Percentiles rank a stretch among this genome's conserved stretches.
Evolutionary conservation across 2,113 vertebrate genomes (phyloP).

Genomic region (Ranitomeya variabilis): DNA sequence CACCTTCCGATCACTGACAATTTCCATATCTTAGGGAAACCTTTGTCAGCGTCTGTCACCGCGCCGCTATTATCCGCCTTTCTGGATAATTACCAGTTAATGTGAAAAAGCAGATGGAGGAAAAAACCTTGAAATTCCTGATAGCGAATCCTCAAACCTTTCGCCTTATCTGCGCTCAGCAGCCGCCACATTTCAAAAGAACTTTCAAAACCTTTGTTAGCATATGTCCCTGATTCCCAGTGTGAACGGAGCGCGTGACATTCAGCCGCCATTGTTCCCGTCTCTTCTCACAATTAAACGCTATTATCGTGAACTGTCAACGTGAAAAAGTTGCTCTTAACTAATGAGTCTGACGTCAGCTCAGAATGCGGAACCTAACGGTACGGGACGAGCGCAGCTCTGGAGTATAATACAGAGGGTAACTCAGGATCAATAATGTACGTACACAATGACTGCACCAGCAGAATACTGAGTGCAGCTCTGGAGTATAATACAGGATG

Average conservation of each 20-base stretch:
- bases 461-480: slow-evolving; percentile 5
- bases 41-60: slow-evolving; percentile 80
- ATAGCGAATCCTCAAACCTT: slow-evolving; percentile 81
- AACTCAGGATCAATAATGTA: too few species aligned
- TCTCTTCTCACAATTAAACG: slow-evolving; percentile 77
- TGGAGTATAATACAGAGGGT: too few species aligned
- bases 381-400: too few species aligned
- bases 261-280: slow-evolving; percentile 78
- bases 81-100: slow-evolving; percentile 84
- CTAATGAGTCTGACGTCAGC: slow-evolving; percentile 73
- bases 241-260: slow-evolving; percentile 81
- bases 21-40: slow-evolving; percentile 82
- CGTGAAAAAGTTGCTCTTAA: slow-evolving; percentile 75
- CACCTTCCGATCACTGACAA: slow-evolving; percentile 78
- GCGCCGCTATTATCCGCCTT: slow-evolving; percentile 77
- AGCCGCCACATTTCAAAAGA: slow-evolving; percentile 81
- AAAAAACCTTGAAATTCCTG: slow-evolving; percentile 79
- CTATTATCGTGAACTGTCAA: slow-evolving; percentile 75
- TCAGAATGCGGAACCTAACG: slow-evolving; percentile 50
- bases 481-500: not conserved
- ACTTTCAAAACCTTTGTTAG: slow-evolving; percentile 83
- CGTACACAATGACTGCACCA: not conserved
- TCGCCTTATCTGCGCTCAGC: slow-evolving; percentile 76
- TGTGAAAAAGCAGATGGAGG: slow-evolving; percentile 77
- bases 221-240: slow-evolving; percentile 78